Evolutionary conservation across 2,888 invertebrate genomes (phyloP).

Genomic region (Phymatocera aterrima): DNA sequence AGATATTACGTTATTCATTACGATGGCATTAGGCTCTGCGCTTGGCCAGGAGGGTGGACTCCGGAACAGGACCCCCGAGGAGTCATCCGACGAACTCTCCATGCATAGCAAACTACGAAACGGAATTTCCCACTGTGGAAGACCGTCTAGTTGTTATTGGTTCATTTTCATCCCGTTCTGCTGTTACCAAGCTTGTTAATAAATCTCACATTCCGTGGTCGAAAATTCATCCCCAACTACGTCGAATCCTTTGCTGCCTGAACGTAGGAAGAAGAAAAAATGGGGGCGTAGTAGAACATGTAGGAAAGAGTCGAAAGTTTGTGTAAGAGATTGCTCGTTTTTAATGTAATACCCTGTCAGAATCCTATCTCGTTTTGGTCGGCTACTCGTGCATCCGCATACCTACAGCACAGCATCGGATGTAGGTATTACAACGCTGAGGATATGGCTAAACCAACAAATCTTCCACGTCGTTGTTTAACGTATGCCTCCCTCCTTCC

Average conservation of each 20-base stretch:
- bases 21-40: conserved; percentile 13
- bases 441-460: conserved; percentile 29
- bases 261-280: neutral
- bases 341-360: conserved; percentile 3
- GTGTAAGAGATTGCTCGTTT: neutral
- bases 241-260: conserved; percentile 6
- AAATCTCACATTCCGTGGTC: conserved; percentile 5
- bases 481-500: neutral
- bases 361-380: conserved; percentile 8
- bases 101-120: conserved; percentile 29
- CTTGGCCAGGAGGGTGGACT: neutral
- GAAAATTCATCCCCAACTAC: neutral
- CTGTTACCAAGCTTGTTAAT: conserved; percentile 12
- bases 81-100: conserved; percentile 33
- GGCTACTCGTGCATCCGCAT: neutral
- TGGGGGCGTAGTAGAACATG: neutral
- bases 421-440: neutral
- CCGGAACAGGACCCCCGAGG: conserved; percentile 38
- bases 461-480: conserved; percentile 21
- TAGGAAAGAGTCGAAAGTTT: neutral
- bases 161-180: neutral
- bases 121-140: neutral
- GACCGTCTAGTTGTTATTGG: conserved; percentile 39
- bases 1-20: conserved; percentile 45
- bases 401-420: neutral